Percentiles rank a stretch among this genome's conserved stretches.
phyloP scores from a whole-genome alignment of 2,888 invertebrate species.

The Cotesia congregata region DNA sequence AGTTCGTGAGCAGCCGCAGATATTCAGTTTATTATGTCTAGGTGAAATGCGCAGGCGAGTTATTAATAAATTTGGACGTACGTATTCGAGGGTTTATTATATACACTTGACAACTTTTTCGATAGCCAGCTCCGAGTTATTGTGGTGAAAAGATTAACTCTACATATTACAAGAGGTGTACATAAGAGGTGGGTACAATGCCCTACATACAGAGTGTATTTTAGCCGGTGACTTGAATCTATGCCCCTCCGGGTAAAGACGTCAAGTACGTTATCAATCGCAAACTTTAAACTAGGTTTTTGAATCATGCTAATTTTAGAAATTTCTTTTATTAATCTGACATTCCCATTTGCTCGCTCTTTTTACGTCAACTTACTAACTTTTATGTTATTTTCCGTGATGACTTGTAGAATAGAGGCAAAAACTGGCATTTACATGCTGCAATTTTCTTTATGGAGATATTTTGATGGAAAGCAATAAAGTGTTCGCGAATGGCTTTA shows the following conservation, averaged over 20 bases:
- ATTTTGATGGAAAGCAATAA: neutral
- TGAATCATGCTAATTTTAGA: neutral
- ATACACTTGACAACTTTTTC: neutral
- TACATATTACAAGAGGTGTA: conserved; percentile 4
- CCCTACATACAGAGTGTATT: conserved; percentile 44
- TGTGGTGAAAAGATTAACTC: neutral
- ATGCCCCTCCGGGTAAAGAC: neutral
- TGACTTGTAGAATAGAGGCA: neutral
- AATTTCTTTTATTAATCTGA: neutral
- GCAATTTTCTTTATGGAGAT: neutral
- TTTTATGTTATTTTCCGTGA: neutral
- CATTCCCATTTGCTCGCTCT: neutral
- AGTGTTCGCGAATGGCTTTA: neutral
- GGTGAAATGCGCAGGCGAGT: neutral
- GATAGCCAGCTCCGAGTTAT: neutral
- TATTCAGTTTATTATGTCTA: neutral
- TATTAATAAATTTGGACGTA: neutral
- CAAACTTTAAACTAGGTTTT: neutral
- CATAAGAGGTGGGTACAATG: conserved; percentile 27
- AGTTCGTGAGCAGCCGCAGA: neutral
- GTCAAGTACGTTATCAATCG: conserved; percentile 3
- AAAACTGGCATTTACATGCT: neutral
- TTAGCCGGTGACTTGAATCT: conserved; percentile 40
- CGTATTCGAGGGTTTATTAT: neutral
- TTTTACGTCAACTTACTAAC: too few species aligned